phyloP scores from a whole-genome alignment of 2,888 invertebrate genomes.

The Smittia sp. region DNA sequence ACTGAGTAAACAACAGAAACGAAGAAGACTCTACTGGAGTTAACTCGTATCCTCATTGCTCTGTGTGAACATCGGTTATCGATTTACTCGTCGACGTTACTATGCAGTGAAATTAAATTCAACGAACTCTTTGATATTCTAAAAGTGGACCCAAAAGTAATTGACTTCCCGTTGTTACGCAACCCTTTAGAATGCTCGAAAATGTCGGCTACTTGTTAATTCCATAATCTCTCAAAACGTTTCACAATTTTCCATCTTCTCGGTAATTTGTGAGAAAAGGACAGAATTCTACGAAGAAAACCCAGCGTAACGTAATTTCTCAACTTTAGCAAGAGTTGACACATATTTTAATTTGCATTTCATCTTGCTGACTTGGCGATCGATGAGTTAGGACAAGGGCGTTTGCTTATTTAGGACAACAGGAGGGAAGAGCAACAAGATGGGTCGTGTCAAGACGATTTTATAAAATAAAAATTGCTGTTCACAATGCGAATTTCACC shows the following conservation, averaged over 20 bases:
- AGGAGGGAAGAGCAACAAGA: not conserved
- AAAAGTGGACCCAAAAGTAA: not conserved
- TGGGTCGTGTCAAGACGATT: no score
- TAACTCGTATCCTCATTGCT: not conserved
- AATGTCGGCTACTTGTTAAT: not conserved
- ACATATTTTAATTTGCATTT: not conserved
- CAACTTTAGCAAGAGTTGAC: no score
- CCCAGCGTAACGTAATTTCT: not conserved
- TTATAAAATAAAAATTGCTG: no score
- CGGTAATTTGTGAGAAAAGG: not conserved
- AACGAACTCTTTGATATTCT: not conserved
- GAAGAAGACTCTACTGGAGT: not conserved
- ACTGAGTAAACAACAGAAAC: not conserved
- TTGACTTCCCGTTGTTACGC: not conserved
- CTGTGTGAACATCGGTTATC: not conserved
- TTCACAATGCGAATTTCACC: no score
- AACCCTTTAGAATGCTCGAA: not conserved
- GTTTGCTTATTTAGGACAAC: not conserved
- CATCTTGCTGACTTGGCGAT: not conserved
- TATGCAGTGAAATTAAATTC: not conserved
- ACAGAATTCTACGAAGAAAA: not conserved
- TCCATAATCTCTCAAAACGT: not conserved
- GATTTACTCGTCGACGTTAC: not conserved
- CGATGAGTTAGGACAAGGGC: not conserved
- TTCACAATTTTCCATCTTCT: not conserved